Conservation (phyloP, 2,888 invertebrate genomes). For the Tenthredo livida region DNA sequence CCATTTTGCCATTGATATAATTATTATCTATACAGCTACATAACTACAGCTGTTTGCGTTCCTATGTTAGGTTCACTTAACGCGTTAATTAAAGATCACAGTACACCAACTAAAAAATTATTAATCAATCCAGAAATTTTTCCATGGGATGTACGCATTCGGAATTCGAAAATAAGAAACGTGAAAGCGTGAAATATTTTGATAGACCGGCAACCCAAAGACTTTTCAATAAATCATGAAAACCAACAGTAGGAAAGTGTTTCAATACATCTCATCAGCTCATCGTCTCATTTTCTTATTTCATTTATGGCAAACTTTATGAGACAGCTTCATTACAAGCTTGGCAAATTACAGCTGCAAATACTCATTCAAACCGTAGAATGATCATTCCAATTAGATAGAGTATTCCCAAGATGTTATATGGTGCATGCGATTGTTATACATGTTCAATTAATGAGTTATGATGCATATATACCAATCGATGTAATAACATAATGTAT, state of each 20-base stretch:
- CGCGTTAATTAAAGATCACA: not conserved
- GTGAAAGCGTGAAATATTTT: not conserved
- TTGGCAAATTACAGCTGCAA: not conserved
- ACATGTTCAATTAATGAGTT: not conserved
- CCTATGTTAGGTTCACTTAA: slow-evolving; percentile 43
- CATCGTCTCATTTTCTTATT: not conserved
- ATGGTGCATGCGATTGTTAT: not conserved
- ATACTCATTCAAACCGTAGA: not conserved
- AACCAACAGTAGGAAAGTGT: not conserved
- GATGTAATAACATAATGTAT: not conserved
- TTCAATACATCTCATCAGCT: slow-evolving; percentile 1
- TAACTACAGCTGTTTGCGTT: slow-evolving; percentile 30
- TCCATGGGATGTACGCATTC: not conserved
- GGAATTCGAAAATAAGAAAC: not conserved
- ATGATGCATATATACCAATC: not conserved
- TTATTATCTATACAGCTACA: slow-evolving; percentile 20
- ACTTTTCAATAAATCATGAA: not conserved
- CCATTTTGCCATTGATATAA: slow-evolving; percentile 56
- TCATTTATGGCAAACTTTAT: not conserved
- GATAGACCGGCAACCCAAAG: not conserved
- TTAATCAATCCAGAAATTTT: not conserved
- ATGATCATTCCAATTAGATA: not conserved
- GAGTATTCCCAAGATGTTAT: slow-evolving; percentile 14
- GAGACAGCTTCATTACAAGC: not conserved
- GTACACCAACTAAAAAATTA: not conserved